Conservation (phyloP, 2,797 vertebrate genomes). For the Knipowitschia caucasica region DNA sequence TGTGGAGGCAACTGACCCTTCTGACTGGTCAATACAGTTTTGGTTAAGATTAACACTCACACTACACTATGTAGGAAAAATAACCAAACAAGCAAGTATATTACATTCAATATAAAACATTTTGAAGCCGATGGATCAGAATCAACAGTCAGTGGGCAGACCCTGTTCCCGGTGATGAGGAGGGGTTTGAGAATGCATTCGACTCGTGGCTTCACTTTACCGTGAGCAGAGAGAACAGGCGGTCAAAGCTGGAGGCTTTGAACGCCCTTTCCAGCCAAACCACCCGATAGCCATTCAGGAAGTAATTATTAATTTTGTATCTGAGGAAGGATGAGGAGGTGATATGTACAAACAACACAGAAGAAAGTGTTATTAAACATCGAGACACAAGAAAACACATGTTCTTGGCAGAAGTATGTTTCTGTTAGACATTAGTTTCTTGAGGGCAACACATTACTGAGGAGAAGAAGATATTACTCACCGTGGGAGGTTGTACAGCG, state of each 20-base stretch:
- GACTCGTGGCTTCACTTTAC: constrained; percentile 91
- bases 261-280: constrained; percentile 99
- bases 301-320: constrained; percentile 99
- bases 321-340: constrained; percentile 89
- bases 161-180: constrained; percentile 79
- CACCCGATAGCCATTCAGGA: constrained; percentile 99
- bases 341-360: constrained; percentile 83
- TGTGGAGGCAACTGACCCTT: constrained; percentile 84
- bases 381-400: constrained; percentile 52
- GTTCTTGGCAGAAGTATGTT: constrained; percentile 26
- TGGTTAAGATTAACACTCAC: constrained; percentile 32
- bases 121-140: constrained; percentile 93
- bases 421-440: constrained; percentile 36
- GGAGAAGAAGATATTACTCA: constrained; percentile 53
- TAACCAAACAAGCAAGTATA: constrained; percentile 1
- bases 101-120: constrained; percentile 20
- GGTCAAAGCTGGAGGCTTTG: constrained; percentile 99
- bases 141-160: constrained; percentile 74
- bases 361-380: constrained; percentile 72
- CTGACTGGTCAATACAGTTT: constrained; percentile 90
- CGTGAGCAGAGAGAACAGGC: constrained; percentile 99
- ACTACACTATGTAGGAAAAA: constrained; percentile 12
- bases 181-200: constrained; percentile 75
- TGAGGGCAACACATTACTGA: constrained; percentile 24
- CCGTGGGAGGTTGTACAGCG: constrained; percentile 96